phyloP scores from a whole-genome alignment of 2,888 invertebrate genomes.

The Cyrtodaria siliqua region DNA sequence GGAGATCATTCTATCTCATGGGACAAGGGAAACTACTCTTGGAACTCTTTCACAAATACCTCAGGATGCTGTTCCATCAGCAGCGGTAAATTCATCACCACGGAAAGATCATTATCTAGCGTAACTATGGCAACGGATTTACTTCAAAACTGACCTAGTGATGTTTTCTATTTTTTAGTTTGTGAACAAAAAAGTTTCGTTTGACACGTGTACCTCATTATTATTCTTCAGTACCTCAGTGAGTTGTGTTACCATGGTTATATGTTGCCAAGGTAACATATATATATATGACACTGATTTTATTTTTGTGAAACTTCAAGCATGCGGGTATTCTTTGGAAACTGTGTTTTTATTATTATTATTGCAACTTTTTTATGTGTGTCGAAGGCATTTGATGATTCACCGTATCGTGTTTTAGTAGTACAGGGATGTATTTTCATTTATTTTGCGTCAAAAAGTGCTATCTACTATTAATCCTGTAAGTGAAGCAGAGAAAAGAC shows the following conservation, averaged over 20 bases:
- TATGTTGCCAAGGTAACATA: too few relatives aligned
- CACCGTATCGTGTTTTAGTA: too few relatives aligned
- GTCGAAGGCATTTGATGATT: slow-evolving; percentile 20
- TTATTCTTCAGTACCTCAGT: too few relatives aligned
- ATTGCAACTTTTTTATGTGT: slow-evolving; percentile 12
- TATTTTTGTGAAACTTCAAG: background rate
- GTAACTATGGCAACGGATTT: slow-evolving; percentile 40
- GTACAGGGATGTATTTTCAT: too few relatives aligned
- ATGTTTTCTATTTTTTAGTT: slow-evolving; percentile 1
- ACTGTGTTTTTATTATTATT: background rate
- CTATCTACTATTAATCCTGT: too few relatives aligned
- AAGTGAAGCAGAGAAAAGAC: too few relatives aligned
- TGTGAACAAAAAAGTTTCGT: background rate
- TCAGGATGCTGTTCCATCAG: slow-evolving; percentile 49
- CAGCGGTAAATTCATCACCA: slow-evolving; percentile 30
- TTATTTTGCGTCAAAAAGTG: too few relatives aligned
- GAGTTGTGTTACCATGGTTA: too few relatives aligned
- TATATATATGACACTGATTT: background rate
- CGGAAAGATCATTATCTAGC: slow-evolving; percentile 45
- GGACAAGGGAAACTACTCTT: slow-evolving; percentile 36
- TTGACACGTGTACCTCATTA: too few relatives aligned
- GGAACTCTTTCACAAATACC: slow-evolving; percentile 47
- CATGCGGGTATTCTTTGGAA: background rate
- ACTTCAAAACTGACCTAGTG: background rate
- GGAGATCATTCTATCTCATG: slow-evolving; percentile 30